These are phyloP conservation scores for Poicephalus gulielmi DNA, from an alignment of 2,113 vertebrate species.

Conservation along the genomic window DNA sequence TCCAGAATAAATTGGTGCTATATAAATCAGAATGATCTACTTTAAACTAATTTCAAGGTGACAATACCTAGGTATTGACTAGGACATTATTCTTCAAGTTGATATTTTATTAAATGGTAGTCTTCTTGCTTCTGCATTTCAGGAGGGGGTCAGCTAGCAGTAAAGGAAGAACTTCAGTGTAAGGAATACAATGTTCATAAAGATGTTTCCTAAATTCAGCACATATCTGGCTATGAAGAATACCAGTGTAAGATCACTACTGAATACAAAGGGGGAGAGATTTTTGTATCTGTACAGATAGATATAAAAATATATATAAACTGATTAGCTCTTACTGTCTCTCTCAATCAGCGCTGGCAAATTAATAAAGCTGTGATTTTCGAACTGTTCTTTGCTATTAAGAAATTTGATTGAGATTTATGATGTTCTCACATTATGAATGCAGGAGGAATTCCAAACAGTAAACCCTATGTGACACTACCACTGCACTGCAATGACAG, in stretches of 20 bases:
- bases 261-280: background rate
- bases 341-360: background rate
- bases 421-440: background rate
- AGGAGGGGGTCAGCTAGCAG: background rate
- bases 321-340: background rate
- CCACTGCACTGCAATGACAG: background rate
- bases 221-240: background rate
- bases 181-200: background rate
- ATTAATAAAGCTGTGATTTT: background rate
- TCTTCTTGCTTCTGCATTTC: background rate
- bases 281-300: background rate
- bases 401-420: background rate
- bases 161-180: background rate
- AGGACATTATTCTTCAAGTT: background rate
- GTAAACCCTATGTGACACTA: background rate
- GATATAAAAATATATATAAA: background rate
- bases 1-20: background rate
- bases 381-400: background rate
- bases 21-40: background rate
- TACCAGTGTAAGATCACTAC: background rate
- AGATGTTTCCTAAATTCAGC: background rate
- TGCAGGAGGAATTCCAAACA: background rate
- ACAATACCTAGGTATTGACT: background rate
- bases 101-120: background rate
- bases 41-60: background rate